phyloP scores from a whole-genome alignment of 2,113 vertebrate genomes.

The Misgurnus anguillicaudatus region DNA sequence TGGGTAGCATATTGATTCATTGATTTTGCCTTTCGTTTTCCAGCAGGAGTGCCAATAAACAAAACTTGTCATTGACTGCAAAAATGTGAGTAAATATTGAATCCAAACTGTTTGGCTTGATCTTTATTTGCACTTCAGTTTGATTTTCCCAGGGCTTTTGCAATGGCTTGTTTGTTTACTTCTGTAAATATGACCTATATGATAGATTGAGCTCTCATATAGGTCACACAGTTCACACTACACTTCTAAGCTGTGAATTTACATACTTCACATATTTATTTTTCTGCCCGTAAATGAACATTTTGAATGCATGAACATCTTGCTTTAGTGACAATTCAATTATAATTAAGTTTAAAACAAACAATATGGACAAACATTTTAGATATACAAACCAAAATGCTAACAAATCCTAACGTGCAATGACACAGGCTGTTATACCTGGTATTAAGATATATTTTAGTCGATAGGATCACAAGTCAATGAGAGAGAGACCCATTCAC shows the following conservation, averaged over 20 bases:
- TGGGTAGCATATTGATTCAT: too few species aligned
- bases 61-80: not conserved
- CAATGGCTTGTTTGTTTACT: too few species aligned
- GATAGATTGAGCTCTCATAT: not conserved
- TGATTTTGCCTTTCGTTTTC: not conserved
- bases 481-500: too few species aligned
- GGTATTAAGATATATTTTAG: too few species aligned
- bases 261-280: too few species aligned
- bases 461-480: too few species aligned
- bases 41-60: conserved; percentile 5
- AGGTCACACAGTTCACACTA: not conserved
- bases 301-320: not conserved
- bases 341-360: conserved; percentile 2
- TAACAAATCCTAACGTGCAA: not conserved
- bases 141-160: not conserved
- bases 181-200: too few species aligned
- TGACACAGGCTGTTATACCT: not conserved
- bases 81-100: conserved; percentile 5
- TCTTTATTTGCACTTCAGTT: not conserved
- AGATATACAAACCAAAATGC: not conserved
- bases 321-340: not conserved
- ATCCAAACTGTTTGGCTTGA: not conserved
- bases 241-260: not conserved
- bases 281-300: too few species aligned
- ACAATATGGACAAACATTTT: not conserved